Percentiles rank a stretch among this genome's conserved stretches.
These are phyloP conservation scores for Aleiodes leptofemur DNA, from an alignment of 2,888 invertebrate species.

Conservation along the genomic window DNA sequence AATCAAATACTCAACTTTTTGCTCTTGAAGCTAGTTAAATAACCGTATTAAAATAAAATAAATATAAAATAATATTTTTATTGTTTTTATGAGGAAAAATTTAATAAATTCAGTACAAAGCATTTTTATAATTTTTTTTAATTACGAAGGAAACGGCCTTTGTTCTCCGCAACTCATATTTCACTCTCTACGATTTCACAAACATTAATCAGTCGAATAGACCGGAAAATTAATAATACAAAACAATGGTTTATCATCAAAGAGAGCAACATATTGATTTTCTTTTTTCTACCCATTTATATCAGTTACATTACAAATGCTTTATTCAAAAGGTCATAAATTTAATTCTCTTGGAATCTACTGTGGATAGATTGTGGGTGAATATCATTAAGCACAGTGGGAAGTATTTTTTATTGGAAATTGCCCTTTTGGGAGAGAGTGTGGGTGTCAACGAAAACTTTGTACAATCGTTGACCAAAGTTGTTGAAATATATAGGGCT, in stretches of 20 bases:
- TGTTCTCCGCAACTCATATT: too few species aligned
- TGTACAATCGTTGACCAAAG: neutral
- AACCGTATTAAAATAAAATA: too few species aligned
- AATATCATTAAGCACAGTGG: slow-evolving; percentile 13
- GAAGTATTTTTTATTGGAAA: slow-evolving; percentile 15
- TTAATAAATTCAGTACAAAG: too few species aligned
- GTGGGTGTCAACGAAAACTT: slow-evolving; percentile 4
- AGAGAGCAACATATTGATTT: neutral
- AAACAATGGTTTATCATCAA: neutral
- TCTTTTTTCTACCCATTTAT: neutral
- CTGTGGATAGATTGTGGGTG: neutral
- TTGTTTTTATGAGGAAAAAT: too few species aligned
- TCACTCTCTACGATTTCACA: too few species aligned
- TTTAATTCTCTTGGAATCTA: neutral
- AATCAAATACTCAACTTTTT: too few species aligned
- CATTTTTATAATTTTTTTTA: too few species aligned
- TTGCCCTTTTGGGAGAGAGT: slow-evolving; percentile 4
- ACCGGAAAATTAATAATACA: neutral
- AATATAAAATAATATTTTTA: too few species aligned
- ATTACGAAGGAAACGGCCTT: too few species aligned
- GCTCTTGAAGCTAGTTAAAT: too few species aligned
- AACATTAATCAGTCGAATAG: too few species aligned
- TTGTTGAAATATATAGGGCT: too few species aligned
- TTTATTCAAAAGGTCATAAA: slow-evolving; percentile 22
- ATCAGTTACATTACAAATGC: slow-evolving; percentile 2